Conservation (phyloP, 2,797 vertebrate genomes). For the Rhynchonycteris naso region DNA sequence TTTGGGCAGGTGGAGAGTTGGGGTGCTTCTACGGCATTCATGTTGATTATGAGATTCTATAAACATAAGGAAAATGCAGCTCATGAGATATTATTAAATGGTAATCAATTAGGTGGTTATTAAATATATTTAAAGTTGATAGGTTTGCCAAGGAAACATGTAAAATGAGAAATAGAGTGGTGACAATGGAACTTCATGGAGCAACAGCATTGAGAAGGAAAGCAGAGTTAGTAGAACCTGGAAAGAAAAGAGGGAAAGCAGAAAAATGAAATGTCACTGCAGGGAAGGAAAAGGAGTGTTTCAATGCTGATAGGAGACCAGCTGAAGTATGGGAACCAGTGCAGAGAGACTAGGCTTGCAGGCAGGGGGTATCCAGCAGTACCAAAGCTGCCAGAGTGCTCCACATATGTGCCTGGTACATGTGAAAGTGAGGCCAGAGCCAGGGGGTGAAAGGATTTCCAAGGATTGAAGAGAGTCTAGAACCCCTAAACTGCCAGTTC, state of each 20-base stretch:
- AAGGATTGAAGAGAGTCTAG: background rate
- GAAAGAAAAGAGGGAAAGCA: background rate
- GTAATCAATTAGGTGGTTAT: background rate
- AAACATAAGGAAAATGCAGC: background rate
- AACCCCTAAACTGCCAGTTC: no score
- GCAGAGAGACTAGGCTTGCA: background rate
- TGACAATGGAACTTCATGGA: background rate
- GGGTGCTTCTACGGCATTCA: background rate
- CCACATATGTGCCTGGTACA: no score
- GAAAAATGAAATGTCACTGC: background rate
- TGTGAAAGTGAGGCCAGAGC: background rate
- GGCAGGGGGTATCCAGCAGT: rapidly evolving
- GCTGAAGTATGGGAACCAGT: no score
- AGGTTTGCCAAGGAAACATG: background rate
- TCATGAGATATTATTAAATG: background rate
- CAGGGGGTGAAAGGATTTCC: background rate
- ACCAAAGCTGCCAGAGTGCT: background rate
- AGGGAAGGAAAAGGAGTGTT: background rate
- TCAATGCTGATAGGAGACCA: rapidly evolving
- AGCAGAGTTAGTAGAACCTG: background rate
- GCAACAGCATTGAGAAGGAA: background rate
- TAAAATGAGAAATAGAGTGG: background rate
- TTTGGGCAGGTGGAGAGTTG: background rate
- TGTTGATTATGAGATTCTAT: background rate
- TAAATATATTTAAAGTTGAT: background rate